These are phyloP conservation scores for Sakesphorus luctuosus DNA, from an alignment of 2,113 vertebrate species.

Conservation along the genomic window DNA sequence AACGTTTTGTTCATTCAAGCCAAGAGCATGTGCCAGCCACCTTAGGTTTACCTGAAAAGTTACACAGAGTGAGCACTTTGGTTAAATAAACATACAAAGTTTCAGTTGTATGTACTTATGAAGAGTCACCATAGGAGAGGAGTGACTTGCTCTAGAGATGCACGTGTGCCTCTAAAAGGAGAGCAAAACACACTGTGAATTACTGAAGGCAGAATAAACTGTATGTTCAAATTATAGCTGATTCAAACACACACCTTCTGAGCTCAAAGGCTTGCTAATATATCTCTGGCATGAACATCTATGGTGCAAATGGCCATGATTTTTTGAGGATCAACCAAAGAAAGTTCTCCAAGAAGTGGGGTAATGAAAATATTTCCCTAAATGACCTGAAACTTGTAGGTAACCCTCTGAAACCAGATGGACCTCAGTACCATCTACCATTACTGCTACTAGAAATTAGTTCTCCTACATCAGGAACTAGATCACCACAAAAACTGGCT, in stretches of 20 bases:
- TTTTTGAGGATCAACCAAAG: conserved; percentile 80
- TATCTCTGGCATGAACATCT: conserved; percentile 82
- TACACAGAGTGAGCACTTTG: background rate
- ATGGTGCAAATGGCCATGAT: conserved; percentile 84
- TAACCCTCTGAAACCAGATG: background rate
- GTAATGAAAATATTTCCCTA: conserved; percentile 83
- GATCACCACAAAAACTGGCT: background rate
- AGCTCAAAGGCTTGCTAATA: conserved; percentile 80
- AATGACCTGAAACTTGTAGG: conserved; percentile 66
- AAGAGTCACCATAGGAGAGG: background rate
- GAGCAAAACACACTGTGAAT: background rate
- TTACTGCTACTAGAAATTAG: background rate
- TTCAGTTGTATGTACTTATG: background rate
- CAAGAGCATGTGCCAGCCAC: background rate
- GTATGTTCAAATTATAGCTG: background rate
- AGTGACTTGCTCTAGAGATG: background rate
- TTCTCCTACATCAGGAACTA: background rate
- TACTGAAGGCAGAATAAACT: background rate
- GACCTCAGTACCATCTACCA: background rate
- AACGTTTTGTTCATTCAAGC: background rate
- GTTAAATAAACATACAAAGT: background rate
- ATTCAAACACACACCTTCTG: conserved; percentile 74
- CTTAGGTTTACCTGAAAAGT: background rate
- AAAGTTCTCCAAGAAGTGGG: conserved; percentile 81
- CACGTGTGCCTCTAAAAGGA: background rate